Evolutionary conservation across 2,888 invertebrate species (phyloP).

Genomic region (Stenolophus ochropezus): DNA sequence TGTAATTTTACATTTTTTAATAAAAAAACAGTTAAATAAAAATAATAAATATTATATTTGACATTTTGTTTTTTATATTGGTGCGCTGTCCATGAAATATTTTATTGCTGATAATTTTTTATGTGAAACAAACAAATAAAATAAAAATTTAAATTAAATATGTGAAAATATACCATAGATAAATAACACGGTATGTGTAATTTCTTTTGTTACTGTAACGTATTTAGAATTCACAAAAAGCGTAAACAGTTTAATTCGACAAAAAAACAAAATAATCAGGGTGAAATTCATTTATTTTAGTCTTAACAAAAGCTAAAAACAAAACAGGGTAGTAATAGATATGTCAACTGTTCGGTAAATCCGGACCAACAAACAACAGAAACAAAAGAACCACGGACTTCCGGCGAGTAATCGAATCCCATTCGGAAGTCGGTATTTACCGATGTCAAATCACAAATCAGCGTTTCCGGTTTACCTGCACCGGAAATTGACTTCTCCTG

Average conservation of each 20-base stretch:
- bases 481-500: conserved; percentile 34
- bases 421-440: conserved; percentile 34
- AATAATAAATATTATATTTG: no score
- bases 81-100: no score
- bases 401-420: conserved; percentile 16
- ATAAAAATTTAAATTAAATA: no score
- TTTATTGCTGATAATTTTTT: no score
- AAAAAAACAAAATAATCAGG: neutral
- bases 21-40: no score
- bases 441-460: conserved; percentile 27
- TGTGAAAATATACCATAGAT: no score
- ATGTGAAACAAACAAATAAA: no score
- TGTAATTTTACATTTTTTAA: no score
- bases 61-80: no score
- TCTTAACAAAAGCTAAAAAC: conserved; percentile 5
- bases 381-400: neutral
- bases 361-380: conserved; percentile 16
- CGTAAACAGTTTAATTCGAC: neutral
- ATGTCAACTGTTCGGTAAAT: conserved; percentile 24
- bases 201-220: neutral
- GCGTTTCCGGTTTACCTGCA: conserved; percentile 21
- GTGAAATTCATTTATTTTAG: neutral
- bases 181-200: neutral
- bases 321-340: conserved; percentile 13
- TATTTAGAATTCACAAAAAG: neutral